Evolutionary conservation across 2,797 vertebrate species (phyloP).

Genomic region (Otus scops): DNA sequence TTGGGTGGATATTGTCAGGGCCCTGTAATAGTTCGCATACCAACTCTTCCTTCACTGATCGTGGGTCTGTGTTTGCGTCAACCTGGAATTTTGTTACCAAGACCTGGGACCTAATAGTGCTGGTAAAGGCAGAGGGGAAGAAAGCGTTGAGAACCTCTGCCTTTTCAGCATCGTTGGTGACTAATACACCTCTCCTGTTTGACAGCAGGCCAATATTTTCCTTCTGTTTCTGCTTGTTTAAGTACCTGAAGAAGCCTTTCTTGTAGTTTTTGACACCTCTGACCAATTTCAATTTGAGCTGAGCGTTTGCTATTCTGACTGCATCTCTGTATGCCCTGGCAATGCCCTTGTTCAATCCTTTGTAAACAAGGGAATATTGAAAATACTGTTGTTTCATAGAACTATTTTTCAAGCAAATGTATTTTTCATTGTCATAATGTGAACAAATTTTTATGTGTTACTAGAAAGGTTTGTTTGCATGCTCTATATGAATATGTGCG

Average conservation of each 20-base stretch:
- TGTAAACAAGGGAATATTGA: background rate
- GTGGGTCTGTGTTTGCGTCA: background rate
- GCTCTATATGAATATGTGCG: accelerated
- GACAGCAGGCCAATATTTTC: background rate
- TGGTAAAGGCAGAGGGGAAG: background rate
- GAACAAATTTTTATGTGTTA: background rate
- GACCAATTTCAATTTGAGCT: background rate
- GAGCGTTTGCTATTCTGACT: background rate
- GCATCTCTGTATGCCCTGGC: background rate
- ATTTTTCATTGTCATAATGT: background rate
- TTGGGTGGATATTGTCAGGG: background rate
- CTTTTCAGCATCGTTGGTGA: background rate
- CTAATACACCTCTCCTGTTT: background rate
- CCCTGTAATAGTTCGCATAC: background rate
- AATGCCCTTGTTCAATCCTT: background rate
- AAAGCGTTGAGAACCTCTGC: background rate
- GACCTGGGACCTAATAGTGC: background rate
- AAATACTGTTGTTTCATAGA: background rate
- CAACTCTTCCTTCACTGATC: background rate
- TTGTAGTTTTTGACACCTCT: background rate
- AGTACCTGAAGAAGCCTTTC: accelerated
- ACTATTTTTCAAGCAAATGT: background rate
- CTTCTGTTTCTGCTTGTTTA: background rate
- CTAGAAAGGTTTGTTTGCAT: background rate
- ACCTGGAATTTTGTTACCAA: background rate